Percentiles rank a stretch among this genome's conserved stretches.
These are phyloP conservation scores for Echinarachnius parma DNA, from an alignment of 53 echinoderm and acorn worm species.

Conservation along the genomic window DNA sequence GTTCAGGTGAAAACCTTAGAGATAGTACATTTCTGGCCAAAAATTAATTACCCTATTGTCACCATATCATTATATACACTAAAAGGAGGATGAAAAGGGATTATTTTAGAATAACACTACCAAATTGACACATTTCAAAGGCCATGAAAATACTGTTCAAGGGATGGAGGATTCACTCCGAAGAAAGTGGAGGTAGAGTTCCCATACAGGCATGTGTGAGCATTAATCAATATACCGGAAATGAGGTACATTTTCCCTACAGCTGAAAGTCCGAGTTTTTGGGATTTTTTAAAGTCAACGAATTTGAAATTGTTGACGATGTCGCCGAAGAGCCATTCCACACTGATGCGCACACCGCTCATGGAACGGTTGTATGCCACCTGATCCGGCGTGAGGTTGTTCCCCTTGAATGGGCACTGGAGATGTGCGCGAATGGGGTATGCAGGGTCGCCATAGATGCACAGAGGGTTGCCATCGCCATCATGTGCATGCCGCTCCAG, in stretches of 20 bases:
- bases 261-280: constrained; percentile 47
- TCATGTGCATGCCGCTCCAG: constrained; percentile 48
- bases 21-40: too few species aligned
- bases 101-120: too few species aligned
- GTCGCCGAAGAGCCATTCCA: constrained; percentile 47
- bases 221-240: constrained; percentile 42
- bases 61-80: too few species aligned
- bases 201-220: constrained; percentile 42
- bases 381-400: constrained; percentile 48
- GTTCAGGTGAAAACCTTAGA: too few species aligned
- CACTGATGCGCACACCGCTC: constrained; percentile 39
- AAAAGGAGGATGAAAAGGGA: too few species aligned
- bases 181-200: constrained; percentile 19
- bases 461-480: constrained; percentile 43
- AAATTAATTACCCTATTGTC: too few species aligned
- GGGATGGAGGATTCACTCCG: neutral
- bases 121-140: too few species aligned
- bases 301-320: constrained; percentile 41
- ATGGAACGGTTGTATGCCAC: constrained; percentile 53
- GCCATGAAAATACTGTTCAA: neutral
- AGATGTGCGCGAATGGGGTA: constrained; percentile 61
- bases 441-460: constrained; percentile 65
- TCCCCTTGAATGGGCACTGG: constrained; percentile 50
- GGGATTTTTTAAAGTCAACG: constrained; percentile 34
- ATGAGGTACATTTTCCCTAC: constrained; percentile 32